Base-by-base conservation (phyloP, 2,888 invertebrate species). In the Cheilosia grossa region DNA sequence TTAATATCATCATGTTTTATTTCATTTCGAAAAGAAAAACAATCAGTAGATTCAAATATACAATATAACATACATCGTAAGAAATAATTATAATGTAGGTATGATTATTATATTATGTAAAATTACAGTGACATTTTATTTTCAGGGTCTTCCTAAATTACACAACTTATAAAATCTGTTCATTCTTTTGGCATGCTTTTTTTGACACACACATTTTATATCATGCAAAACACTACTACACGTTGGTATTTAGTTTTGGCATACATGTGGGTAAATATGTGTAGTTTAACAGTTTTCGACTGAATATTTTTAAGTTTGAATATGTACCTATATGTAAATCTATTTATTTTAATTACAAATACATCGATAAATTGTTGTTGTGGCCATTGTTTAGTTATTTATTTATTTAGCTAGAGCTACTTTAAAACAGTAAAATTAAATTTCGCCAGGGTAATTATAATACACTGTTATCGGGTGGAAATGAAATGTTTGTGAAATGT, bases 191-290 rank as follows among this genome's bases (percentile, higher is more conserved):
- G 27, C 40, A n/a, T 40, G 19, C 6, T 19, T 27, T 21, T 53
- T 53, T 17, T 47, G 47, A 44, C 4, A 33, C 13, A 44, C 4
- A 33, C 13, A 42, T 40, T 27, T 59, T 21, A 47, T 47, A 19
- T 19, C 3, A 17, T 47, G 47, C 47, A 47, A 7, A 19, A 47
- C 17, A 9, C 7, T 5, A 44, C n/a, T 15, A n/a, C n/a, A n/a
- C n/a, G n/a, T 7, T 44, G 17, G 17, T 61, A 7, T 15, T 51
- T 42, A 53, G 5, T 51, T 73, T 73, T 80, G 80, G 80, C 80
- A 80, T 80, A 21, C 2, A 21, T 51, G n/a, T 56, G n/a, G 59
- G 19, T 67, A 67, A 73, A 73, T 66, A 67, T 24, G 44, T 54
- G 9, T 47, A 42, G 56, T 66, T 15, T 33, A 44, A 47, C 42